Percentiles rank a stretch among this genome's conserved stretches.
Conservation (phyloP, 2,113 vertebrate genomes). For the Lonchura striata region DNA sequence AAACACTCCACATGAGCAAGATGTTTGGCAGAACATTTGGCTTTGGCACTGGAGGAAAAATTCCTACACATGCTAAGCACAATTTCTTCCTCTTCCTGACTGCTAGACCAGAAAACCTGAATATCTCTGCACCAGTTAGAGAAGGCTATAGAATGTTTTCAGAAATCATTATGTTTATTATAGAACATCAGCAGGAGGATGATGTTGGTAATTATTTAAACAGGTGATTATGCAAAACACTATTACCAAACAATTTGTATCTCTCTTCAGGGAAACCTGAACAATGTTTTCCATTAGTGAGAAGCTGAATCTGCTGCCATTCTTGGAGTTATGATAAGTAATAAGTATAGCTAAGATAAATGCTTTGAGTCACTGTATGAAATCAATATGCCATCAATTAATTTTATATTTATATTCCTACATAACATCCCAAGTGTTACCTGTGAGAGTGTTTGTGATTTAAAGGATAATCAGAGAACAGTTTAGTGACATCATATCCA, state of each 20-base stretch:
- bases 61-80: neutral
- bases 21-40: neutral
- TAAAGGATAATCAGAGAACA: slow-evolving; percentile 10
- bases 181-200: slow-evolving; percentile 1
- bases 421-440: neutral
- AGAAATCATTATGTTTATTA: slow-evolving; percentile 30
- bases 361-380: neutral
- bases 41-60: neutral
- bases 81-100: neutral
- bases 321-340: neutral
- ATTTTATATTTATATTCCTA: slow-evolving; percentile 6
- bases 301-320: neutral
- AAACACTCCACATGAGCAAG: neutral
- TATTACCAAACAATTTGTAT: slow-evolving; percentile 10
- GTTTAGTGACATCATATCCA: neutral
- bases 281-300: neutral
- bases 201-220: slow-evolving; percentile 29
- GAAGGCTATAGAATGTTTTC: neutral
- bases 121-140: neutral
- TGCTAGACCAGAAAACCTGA: slow-evolving; percentile 14
- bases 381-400: slow-evolving; percentile 41
- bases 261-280: slow-evolving; percentile 19
- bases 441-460: neutral
- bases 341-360: neutral
- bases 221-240: slow-evolving; percentile 32